Percentiles rank a stretch among this genome's conserved stretches.
Evolutionary conservation across 92 coral and sea anemone genomes (phyloP).

Genomic region (Zoanthus gigantus): DNA sequence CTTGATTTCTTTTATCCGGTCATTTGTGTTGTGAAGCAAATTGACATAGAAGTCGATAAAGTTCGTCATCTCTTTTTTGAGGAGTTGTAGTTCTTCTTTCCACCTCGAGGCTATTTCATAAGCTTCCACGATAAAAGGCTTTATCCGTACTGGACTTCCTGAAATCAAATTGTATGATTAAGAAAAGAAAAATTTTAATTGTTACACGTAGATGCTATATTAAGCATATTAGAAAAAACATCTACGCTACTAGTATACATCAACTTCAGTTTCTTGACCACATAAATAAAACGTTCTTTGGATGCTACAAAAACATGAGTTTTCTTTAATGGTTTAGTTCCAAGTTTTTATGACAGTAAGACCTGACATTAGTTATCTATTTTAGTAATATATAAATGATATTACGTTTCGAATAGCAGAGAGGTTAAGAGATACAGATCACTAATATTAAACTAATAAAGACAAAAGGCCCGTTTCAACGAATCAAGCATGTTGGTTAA

Average conservation of each 20-base stretch:
- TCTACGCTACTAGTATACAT: not conserved
- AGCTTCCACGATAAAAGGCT: conserved; percentile 46
- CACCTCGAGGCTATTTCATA: conserved; percentile 52
- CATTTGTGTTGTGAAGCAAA: conserved; percentile 1
- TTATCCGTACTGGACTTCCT: conserved; percentile 58
- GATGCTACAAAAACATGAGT: not conserved
- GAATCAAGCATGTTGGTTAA: too few species aligned
- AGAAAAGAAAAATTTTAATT: not conserved
- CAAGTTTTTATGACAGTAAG: not conserved
- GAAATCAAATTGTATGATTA: not conserved
- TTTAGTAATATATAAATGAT: too few species aligned
- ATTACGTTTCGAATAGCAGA: not conserved
- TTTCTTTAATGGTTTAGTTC: not conserved
- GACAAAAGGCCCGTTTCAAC: not conserved
- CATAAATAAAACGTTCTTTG: not conserved
- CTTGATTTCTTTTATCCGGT: conserved; percentile 12
- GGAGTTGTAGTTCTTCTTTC: conserved; percentile 54
- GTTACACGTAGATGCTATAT: not conserved
- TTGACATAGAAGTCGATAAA: conserved; percentile 45
- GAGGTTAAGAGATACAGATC: not conserved
- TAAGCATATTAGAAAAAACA: not conserved
- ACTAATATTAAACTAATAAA: not conserved
- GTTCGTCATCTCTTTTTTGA: conserved; percentile 56
- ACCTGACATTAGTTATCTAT: not conserved
- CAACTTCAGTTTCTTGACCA: not conserved